Evolutionary conservation across 2,888 invertebrate genomes (phyloP).

Genomic region (Drosophila buzzatii): DNA sequence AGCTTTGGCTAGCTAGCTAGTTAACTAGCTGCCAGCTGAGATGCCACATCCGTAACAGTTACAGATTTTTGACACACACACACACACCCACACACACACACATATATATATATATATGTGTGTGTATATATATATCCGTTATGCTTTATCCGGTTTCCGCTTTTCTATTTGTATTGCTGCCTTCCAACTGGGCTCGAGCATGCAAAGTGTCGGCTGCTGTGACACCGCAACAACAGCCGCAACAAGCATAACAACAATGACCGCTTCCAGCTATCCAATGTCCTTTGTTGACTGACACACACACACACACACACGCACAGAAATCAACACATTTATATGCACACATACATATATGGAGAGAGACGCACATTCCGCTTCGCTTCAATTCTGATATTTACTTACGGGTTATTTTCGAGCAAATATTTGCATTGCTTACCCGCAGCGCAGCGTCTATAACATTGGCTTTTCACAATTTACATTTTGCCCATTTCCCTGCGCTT

Average conservation of each 20-base stretch:
- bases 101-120: no score
- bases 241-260: slow-evolving; percentile 41
- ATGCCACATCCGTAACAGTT: slow-evolving; percentile 45
- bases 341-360: neutral
- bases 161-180: slow-evolving; percentile 19
- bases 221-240: slow-evolving; percentile 33
- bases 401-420: slow-evolving; percentile 65
- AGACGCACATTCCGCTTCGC: slow-evolving; percentile 12
- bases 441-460: slow-evolving; percentile 45
- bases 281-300: slow-evolving; percentile 37
- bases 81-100: neutral
- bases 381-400: slow-evolving; percentile 68
- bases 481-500: slow-evolving; percentile 7
- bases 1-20: slow-evolving; percentile 29
- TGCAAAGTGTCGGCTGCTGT: slow-evolving; percentile 51
- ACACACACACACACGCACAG: slow-evolving; percentile 3
- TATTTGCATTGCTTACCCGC: slow-evolving; percentile 60
- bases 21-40: slow-evolving; percentile 8
- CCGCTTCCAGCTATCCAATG: slow-evolving; percentile 35
- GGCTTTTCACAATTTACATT: slow-evolving; percentile 47
- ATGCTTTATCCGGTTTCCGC: slow-evolving; percentile 50
- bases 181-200: slow-evolving; percentile 16
- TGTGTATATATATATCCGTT: slow-evolving; percentile 27
- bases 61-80: neutral
- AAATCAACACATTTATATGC: neutral